These are phyloP conservation scores for Drosophila kambysellisi DNA, from an alignment of 2,888 invertebrate genomes.

Conservation along the genomic window DNA sequence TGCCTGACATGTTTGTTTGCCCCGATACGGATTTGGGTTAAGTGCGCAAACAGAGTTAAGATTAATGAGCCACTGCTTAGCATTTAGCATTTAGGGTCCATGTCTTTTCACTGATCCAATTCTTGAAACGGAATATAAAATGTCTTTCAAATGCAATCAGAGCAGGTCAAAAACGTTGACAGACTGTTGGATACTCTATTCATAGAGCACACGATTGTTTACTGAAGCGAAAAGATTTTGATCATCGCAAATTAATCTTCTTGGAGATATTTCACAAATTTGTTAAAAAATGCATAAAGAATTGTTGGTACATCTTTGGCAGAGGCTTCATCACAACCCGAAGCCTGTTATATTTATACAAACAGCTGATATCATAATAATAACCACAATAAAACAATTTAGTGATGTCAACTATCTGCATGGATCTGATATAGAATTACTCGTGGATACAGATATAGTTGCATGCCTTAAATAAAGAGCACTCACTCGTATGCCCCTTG, in stretches of 20 bases:
- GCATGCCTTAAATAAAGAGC: not conserved
- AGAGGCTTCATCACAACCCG: too few relatives aligned
- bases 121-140: conserved; percentile 6
- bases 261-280: too few relatives aligned
- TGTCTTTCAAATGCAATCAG: conserved; percentile 14
- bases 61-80: conserved; percentile 33
- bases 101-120: conserved; percentile 21
- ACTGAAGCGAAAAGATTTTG: too few relatives aligned
- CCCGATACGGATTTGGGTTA: conserved; percentile 55
- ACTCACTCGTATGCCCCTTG: not conserved
- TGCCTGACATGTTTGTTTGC: conserved; percentile 37
- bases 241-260: too few relatives aligned
- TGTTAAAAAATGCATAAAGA: too few relatives aligned
- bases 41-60: conserved; percentile 23
- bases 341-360: too few relatives aligned
- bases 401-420: not conserved
- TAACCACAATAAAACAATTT: too few relatives aligned
- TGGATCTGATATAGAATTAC: too few relatives aligned
- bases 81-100: conserved; percentile 12
- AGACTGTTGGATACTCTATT: not conserved
- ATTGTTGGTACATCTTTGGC: too few relatives aligned
- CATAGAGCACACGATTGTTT: not conserved
- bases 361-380: too few relatives aligned
- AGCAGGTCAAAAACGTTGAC: conserved; percentile 2
- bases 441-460: not conserved